These are phyloP conservation scores for Andricus grossulariae DNA, from an alignment of 1,140 invertebrate species.

Conservation along the genomic window DNA sequence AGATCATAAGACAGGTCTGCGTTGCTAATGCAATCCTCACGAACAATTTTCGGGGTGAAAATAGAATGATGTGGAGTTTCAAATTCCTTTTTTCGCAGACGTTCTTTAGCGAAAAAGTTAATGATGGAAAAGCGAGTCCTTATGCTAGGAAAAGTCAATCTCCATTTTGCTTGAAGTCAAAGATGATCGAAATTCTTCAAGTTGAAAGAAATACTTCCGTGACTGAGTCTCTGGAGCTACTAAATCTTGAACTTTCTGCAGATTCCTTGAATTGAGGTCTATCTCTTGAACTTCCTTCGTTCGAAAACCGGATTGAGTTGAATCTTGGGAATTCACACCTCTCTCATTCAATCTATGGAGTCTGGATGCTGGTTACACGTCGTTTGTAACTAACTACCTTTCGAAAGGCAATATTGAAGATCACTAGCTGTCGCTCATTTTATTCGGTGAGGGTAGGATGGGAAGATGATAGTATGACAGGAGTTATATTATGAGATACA, in stretches of 20 bases:
- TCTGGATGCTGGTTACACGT: neutral
- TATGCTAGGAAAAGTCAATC: neutral
- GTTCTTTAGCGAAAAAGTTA: no score
- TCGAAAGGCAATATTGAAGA: neutral
- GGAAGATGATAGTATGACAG: neutral
- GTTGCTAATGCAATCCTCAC: neutral
- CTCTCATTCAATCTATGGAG: neutral
- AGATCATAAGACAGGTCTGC: conserved; percentile 8
- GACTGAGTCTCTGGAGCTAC: no score
- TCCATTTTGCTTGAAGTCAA: conserved; percentile 13
- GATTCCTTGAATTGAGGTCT: no score
- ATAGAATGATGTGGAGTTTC: neutral
- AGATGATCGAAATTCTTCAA: conserved; percentile 1
- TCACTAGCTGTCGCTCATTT: neutral
- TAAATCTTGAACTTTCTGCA: no score
- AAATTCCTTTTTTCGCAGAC: neutral
- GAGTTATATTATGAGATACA: no score
- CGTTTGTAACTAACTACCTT: neutral
- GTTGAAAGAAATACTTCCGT: neutral
- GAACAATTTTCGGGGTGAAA: neutral
- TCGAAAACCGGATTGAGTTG: no score
- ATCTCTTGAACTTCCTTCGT: no score
- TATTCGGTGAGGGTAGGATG: neutral
- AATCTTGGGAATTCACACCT: no score
- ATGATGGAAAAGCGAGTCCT: no score